Percentiles rank a stretch among this genome's conserved stretches.
phyloP scores from a whole-genome alignment of 2,888 invertebrate species.

The Lepidochrysops patricia region DNA sequence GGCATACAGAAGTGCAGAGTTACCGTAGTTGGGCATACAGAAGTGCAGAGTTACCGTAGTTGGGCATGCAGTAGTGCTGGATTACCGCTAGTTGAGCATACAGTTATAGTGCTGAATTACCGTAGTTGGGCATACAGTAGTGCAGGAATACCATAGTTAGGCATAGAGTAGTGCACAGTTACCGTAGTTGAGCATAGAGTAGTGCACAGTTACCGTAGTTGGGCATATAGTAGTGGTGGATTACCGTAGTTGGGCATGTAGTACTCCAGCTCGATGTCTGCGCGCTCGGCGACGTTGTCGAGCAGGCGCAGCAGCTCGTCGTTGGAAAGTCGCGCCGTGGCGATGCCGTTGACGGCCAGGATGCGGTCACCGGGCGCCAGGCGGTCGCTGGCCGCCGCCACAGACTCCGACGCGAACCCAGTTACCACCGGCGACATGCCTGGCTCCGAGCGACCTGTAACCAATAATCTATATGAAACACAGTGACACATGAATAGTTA shows the following conservation, averaged over 20 bases:
- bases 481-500: no score
- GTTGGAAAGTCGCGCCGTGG: conserved; percentile 82
- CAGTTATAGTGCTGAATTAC: no score
- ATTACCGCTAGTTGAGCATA: no score
- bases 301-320: conserved; percentile 84
- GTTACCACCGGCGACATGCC: conserved; percentile 79
- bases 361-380: conserved; percentile 86
- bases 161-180: no score
- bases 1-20: no score
- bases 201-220: no score
- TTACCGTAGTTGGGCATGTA: conserved; percentile 87
- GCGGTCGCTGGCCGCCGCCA: conserved; percentile 83
- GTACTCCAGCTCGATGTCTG: conserved; percentile 88
- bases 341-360: conserved; percentile 87
- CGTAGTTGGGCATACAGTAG: no score
- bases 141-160: no score
- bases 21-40: no score
- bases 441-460: conserved; percentile 79
- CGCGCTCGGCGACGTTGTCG: conserved; percentile 82
- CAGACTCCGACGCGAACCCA: conserved; percentile 80
- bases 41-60: conserved; percentile 77
- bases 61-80: conserved; percentile 89
- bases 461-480: no score
- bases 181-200: no score
- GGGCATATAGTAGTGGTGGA: conserved; percentile 30